These are phyloP conservation scores for Natrix natrix DNA, from an alignment of 2,797 vertebrate genomes.

Conservation along the genomic window DNA sequence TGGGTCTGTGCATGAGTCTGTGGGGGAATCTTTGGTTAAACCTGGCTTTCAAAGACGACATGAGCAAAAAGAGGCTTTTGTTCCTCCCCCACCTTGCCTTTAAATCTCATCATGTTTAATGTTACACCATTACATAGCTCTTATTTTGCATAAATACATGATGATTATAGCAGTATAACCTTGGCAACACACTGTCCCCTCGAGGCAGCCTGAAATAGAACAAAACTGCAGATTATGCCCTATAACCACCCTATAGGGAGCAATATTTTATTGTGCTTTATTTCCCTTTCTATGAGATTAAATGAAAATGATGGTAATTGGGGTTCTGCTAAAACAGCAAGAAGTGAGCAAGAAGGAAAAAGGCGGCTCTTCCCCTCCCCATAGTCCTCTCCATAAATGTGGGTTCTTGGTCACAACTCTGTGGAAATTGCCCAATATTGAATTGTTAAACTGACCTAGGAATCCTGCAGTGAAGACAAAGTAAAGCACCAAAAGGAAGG, in stretches of 20 bases:
- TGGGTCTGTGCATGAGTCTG: background rate
- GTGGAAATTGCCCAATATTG: background rate
- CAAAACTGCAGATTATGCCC: conserved; percentile 61
- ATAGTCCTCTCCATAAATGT: background rate
- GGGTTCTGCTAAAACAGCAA: conserved; percentile 45
- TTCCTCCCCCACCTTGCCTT: conserved; percentile 38
- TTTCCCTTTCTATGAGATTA: conserved; percentile 62
- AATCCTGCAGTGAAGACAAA: background rate
- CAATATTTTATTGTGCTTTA: conserved; percentile 66
- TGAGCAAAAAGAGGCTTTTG: conserved; percentile 39
- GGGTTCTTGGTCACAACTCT: background rate
- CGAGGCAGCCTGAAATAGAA: conserved; percentile 61
- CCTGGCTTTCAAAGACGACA: conserved; percentile 24
- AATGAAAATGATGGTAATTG: conserved; percentile 62
- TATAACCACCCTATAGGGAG: conserved; percentile 58
- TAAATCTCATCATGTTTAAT: conserved; percentile 61
- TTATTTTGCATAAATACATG: conserved; percentile 70
- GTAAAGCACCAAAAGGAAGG: background rate
- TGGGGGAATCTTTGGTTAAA: conserved; percentile 29
- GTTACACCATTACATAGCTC: conserved; percentile 56
- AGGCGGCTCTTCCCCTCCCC: background rate
- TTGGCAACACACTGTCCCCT: conserved; percentile 62
- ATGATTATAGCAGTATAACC: conserved; percentile 68
- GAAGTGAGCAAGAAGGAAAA: conserved; percentile 26
- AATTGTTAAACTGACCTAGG: background rate